A percentile compares a stretch with the other conserved stretches of the same genome.
Conservation (phyloP, 35 echinoderm and acorn worm species). For the Diadema setosum region DNA sequence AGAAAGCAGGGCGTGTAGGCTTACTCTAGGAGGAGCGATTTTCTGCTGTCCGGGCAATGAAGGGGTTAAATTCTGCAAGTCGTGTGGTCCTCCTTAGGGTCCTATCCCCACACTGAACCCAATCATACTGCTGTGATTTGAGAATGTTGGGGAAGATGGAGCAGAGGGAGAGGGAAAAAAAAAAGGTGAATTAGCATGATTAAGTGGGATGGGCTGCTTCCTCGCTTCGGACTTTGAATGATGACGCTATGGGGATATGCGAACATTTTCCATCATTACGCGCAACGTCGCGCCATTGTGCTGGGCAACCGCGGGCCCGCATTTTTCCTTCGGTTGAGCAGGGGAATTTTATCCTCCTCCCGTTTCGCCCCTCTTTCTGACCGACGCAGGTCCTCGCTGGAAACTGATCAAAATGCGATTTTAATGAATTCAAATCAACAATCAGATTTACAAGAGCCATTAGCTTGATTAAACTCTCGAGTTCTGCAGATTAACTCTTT, state of each 20-base stretch:
- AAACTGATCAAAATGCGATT: conserved; percentile 52
- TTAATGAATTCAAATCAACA: conserved; percentile 40
- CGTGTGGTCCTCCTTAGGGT: not conserved
- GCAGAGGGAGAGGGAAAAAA: not conserved
- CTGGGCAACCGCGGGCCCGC: not conserved
- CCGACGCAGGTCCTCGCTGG: not conserved
- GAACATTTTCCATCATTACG: no score
- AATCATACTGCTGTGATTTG: not conserved
- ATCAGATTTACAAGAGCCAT: conserved; percentile 48
- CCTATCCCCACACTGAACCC: not conserved
- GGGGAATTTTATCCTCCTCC: not conserved
- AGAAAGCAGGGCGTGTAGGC: not conserved
- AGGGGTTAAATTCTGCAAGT: not conserved
- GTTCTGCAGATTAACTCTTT: not conserved
- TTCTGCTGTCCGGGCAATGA: not conserved
- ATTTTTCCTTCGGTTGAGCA: no score
- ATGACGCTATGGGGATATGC: not conserved
- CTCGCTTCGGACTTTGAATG: not conserved
- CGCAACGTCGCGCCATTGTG: not conserved
- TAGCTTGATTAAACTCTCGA: conserved; percentile 42
- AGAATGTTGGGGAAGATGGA: not conserved
- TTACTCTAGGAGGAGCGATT: not conserved
- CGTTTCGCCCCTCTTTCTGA: not conserved
- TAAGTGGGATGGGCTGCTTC: not conserved
- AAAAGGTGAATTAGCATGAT: conserved; percentile 52